Percentiles rank a stretch among this genome's conserved stretches.
These are phyloP conservation scores for Henricia sp. DNA, from an alignment of 53 echinoderm and acorn worm genomes.

Conservation along the genomic window DNA sequence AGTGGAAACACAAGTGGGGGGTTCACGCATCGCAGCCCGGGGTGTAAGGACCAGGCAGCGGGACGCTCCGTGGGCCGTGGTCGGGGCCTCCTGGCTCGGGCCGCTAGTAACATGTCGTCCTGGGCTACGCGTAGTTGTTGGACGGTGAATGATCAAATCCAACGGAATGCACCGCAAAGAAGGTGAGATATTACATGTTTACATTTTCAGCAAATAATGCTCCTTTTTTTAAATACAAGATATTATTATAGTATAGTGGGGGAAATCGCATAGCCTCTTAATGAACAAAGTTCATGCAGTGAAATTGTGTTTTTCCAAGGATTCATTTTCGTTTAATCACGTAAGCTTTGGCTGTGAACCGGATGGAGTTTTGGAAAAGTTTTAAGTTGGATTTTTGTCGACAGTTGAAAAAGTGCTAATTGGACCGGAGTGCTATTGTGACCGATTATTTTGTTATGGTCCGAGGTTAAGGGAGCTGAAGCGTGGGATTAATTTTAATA, in stretches of 20 bases:
- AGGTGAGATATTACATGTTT: conserved; percentile 10
- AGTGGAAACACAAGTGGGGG: neutral
- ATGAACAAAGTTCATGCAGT: neutral
- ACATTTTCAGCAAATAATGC: neutral
- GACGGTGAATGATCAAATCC: conserved; percentile 32
- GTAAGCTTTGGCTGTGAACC: neutral
- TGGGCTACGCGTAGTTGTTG: neutral
- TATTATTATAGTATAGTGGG: neutral
- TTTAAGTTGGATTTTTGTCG: too few species aligned
- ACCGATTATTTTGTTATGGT: too few species aligned
- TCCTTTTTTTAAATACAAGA: neutral
- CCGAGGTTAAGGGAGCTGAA: too few species aligned
- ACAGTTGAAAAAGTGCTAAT: too few species aligned
- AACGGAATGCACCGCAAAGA: conserved; percentile 46
- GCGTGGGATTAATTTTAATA: too few species aligned
- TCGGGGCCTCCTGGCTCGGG: conserved; percentile 25
- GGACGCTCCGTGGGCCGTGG: too few species aligned
- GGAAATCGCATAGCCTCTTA: too few species aligned
- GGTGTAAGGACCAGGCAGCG: neutral
- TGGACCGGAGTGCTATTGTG: too few species aligned
- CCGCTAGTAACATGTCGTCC: conserved; percentile 6
- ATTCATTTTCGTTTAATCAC: neutral
- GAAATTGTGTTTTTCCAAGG: neutral
- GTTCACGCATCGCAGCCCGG: conserved; percentile 39
- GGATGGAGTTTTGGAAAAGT: neutral